These are phyloP conservation scores for Avahi laniger DNA, from an alignment of 2,797 vertebrate species.

Conservation along the genomic window DNA sequence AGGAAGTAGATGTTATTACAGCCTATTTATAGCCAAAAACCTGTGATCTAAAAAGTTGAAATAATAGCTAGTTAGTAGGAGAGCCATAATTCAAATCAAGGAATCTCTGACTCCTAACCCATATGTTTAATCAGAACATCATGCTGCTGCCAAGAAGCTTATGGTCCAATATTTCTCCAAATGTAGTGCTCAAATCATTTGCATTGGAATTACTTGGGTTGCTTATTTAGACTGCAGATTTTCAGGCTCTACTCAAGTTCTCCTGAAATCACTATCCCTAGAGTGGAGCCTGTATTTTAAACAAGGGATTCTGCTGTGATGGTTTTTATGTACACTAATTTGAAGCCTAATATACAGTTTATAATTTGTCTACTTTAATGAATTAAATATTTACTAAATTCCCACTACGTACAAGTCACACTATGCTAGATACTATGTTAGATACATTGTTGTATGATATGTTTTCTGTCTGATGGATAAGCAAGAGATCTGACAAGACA, in stretches of 20 bases:
- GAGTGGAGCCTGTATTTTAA: constrained; percentile 1
- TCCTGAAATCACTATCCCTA: constrained; percentile 4
- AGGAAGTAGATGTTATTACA: not conserved
- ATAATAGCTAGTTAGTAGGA: not conserved
- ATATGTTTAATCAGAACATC: constrained; percentile 4
- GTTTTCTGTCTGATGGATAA: not conserved
- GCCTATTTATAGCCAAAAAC: not conserved
- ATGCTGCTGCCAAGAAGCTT: not conserved
- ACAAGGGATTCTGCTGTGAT: not conserved
- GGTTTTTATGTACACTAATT: constrained; percentile 12
- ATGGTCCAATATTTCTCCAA: not conserved
- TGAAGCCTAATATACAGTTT: not conserved
- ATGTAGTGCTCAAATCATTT: not conserved
- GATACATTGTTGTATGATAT: not conserved
- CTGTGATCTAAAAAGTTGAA: not conserved
- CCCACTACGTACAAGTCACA: not conserved
- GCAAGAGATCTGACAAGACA: not conserved
- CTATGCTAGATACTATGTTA: not conserved
- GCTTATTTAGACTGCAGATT: not conserved
- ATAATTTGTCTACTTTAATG: constrained; percentile 32
- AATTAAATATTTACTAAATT: constrained; percentile 36
- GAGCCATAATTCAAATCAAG: not conserved
- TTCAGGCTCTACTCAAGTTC: not conserved
- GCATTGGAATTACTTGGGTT: not conserved
- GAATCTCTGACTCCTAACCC: not conserved